Percentiles rank a stretch among this genome's conserved stretches.
These are phyloP conservation scores for Ceratotherium simum DNA, from an alignment of 2,113 vertebrate species.

Conservation along the genomic window DNA sequence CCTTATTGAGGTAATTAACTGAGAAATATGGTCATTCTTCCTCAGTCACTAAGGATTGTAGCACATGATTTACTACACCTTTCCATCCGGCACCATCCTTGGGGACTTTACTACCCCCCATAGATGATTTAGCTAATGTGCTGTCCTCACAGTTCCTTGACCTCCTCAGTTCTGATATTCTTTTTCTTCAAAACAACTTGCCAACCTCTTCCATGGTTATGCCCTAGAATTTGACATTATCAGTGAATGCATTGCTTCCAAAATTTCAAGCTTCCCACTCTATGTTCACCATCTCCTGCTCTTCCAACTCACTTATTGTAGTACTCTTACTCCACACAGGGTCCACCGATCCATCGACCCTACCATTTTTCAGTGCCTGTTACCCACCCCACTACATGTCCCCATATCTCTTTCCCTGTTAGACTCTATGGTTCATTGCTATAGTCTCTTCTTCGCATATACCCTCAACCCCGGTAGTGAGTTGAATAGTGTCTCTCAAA, in stretches of 20 bases:
- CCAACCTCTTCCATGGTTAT: not conserved
- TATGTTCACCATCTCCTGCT: not conserved
- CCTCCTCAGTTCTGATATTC: not conserved
- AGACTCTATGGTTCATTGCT: not conserved
- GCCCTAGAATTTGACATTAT: not conserved
- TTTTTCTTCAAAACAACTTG: not conserved
- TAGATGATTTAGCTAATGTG: not conserved
- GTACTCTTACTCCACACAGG: not conserved
- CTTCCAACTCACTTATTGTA: not conserved
- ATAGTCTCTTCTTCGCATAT: not conserved
- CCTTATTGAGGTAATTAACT: not conserved
- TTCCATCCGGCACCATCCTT: not conserved
- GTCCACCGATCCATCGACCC: not conserved
- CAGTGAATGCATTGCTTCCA: not conserved
- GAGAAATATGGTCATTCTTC: not conserved
- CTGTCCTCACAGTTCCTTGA: not conserved
- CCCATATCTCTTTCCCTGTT: not conserved
- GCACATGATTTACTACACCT: not conserved
- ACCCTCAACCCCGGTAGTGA: not conserved
- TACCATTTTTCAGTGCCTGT: not conserved
- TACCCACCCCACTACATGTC: no score
- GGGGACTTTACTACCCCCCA: not conserved
- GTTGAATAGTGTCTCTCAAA: not conserved
- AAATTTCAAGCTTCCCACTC: not conserved
- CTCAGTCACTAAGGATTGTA: not conserved